A percentile compares a stretch with the other conserved stretches of the same genome.
phyloP scores from a whole-genome alignment of 2,888 invertebrate genomes.

The Caenorhabditis virilis region DNA sequence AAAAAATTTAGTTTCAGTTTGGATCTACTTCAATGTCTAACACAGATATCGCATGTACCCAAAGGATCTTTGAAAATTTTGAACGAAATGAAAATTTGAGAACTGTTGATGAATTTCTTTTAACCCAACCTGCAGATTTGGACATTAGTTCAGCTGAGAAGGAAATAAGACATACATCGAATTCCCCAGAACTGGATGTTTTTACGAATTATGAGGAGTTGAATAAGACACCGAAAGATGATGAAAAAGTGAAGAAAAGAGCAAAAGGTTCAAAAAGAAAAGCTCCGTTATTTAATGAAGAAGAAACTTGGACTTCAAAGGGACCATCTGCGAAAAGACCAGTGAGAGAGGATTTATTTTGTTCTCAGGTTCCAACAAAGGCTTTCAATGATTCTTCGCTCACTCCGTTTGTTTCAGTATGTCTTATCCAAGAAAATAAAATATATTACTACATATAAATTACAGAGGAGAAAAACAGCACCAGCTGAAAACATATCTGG shows the following conservation, averaged over 20 bases:
- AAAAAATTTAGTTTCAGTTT: neutral
- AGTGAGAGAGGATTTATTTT: conserved; percentile 11
- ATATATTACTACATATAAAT: neutral
- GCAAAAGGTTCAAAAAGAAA: neutral
- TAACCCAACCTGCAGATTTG: conserved; percentile 23
- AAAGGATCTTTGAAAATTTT: conserved; percentile 21
- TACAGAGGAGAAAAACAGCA: conserved; percentile 25
- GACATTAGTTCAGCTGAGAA: conserved; percentile 2
- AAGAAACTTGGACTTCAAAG: neutral
- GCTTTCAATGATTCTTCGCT: conserved; percentile 6
- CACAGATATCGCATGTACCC: conserved; percentile 23
- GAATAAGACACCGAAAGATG: neutral
- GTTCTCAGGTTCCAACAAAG: conserved; percentile 19
- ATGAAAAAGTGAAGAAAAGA: neutral
- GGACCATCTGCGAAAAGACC: conserved; percentile 1
- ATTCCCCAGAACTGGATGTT: conserved; percentile 25
- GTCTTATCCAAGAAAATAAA: neutral
- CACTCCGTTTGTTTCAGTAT: conserved; percentile 29
- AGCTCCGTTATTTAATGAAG: no score
- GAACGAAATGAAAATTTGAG: neutral
- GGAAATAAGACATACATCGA: neutral
- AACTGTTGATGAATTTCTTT: conserved; percentile 27
- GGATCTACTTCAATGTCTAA: conserved; percentile 3
- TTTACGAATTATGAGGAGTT: conserved; percentile 20
- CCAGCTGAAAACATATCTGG: conserved; percentile 3